Evolutionary conservation across 2,888 invertebrate species (phyloP).

Genomic region (Abscondita cerata): DNA sequence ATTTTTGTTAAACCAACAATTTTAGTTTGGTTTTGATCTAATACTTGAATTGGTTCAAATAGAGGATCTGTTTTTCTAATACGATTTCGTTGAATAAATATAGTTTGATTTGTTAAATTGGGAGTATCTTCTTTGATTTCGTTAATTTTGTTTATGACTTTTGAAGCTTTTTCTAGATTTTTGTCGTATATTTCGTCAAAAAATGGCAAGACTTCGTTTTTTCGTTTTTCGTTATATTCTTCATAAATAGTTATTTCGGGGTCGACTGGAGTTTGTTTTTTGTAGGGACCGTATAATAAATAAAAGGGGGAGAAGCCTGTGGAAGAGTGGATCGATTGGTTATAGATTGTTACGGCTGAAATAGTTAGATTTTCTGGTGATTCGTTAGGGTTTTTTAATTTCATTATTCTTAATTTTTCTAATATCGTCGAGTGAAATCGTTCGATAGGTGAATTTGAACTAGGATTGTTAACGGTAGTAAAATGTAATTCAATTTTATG

Average conservation of each 20-base stretch:
- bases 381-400: not conserved
- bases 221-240: conserved; percentile 1
- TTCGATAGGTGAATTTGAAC: conserved; percentile 10
- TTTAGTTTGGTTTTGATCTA: conserved; percentile 21
- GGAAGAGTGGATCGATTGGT: conserved; percentile 8
- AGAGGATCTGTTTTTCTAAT: conserved; percentile 10
- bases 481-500: conserved; percentile 10
- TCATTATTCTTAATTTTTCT: conserved; percentile 11
- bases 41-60: conserved; percentile 16
- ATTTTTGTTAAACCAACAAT: conserved; percentile 26
- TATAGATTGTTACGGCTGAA: conserved; percentile 5
- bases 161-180: not conserved
- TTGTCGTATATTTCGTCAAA: too few relatives aligned
- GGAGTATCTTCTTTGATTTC: conserved; percentile 18
- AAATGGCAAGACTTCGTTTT: too few relatives aligned
- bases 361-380: conserved; percentile 2
- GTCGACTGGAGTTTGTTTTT: not conserved
- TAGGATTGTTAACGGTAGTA: conserved; percentile 10
- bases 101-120: not conserved
- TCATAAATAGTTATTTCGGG: not conserved
- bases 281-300: not conserved
- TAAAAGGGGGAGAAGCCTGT: conserved; percentile 1
- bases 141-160: conserved; percentile 11
- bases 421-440: conserved; percentile 12
- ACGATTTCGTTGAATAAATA: not conserved